A percentile compares a stretch with the other conserved stretches of the same genome.
Evolutionary conservation across 92 coral and sea anemone species (phyloP).

Genomic region (Zoanthus solanderi): DNA sequence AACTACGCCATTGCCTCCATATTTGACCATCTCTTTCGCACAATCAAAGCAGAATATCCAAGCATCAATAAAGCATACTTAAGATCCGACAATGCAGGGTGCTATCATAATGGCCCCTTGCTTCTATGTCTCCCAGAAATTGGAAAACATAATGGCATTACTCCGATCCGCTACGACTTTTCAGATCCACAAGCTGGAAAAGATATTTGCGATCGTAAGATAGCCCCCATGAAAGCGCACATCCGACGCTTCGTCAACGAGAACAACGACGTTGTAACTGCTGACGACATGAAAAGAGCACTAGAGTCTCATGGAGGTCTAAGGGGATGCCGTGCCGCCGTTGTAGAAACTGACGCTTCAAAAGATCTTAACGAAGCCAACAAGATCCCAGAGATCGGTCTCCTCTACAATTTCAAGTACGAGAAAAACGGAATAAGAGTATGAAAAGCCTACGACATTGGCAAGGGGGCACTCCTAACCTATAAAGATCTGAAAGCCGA

Average conservation of each 20-base stretch:
- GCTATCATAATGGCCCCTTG: conserved; percentile 63
- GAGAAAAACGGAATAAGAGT: conserved; percentile 42
- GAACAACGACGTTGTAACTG: conserved; percentile 58
- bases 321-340: conserved; percentile 64
- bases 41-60: conserved; percentile 51
- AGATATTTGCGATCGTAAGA: conserved; percentile 59
- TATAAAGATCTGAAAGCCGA: conserved; percentile 35
- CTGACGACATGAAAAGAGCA: conserved; percentile 59
- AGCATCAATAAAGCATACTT: conserved; percentile 39
- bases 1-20: conserved; percentile 56
- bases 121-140: neutral
- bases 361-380: conserved; percentile 40
- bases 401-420: conserved; percentile 48
- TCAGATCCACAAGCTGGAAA: conserved; percentile 48
- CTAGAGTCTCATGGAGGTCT: conserved; percentile 60
- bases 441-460: conserved; percentile 50
- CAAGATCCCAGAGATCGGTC: conserved; percentile 43
- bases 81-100: conserved; percentile 69
- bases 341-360: conserved; percentile 48
- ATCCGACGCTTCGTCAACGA: conserved; percentile 61
- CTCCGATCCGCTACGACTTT: neutral
- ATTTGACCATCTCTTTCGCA: conserved; percentile 56
- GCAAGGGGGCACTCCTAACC: conserved; percentile 32
- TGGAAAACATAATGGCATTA: neutral
- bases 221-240: conserved; percentile 64